These are phyloP conservation scores for Oegoconia quadripuncta DNA, from an alignment of 2,888 invertebrate species.

Conservation along the genomic window DNA sequence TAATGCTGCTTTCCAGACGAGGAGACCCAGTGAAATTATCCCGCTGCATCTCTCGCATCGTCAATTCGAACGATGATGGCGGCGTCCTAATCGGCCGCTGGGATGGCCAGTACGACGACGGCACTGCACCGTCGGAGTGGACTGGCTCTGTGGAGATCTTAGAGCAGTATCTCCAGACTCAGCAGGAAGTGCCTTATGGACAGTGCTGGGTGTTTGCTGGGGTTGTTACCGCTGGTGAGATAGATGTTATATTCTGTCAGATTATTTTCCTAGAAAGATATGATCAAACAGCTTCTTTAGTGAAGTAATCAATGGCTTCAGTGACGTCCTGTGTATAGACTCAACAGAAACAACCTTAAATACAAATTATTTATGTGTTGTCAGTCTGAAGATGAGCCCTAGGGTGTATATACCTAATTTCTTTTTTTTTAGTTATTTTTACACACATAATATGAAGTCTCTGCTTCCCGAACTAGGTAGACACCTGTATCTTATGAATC, in stretches of 20 bases:
- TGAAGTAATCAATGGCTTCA: too few relatives aligned
- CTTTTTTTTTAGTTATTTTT: too few relatives aligned
- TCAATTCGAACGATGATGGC: constrained; percentile 86
- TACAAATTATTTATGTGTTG: too few relatives aligned
- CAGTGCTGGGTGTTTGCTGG: constrained; percentile 95
- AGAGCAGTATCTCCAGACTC: constrained; percentile 82
- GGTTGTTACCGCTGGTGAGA: constrained; percentile 85
- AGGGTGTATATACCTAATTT: too few relatives aligned
- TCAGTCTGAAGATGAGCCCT: too few relatives aligned
- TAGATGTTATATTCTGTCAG: background rate
- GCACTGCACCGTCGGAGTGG: constrained; percentile 88
- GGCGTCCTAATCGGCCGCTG: constrained; percentile 86
- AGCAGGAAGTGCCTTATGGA: constrained; percentile 85
- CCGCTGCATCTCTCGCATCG: constrained; percentile 85
- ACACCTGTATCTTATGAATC: too few relatives aligned
- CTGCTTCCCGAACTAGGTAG: too few relatives aligned
- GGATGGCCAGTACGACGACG: constrained; percentile 86
- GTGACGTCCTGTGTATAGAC: too few relatives aligned
- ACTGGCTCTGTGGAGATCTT: constrained; percentile 89
- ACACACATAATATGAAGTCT: too few relatives aligned
- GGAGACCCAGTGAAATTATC: constrained; percentile 85
- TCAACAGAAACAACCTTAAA: too few relatives aligned
- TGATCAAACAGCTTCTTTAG: too few relatives aligned
- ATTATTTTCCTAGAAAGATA: background rate
- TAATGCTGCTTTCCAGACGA: constrained; percentile 66